Base-by-base conservation (phyloP, 2,113 vertebrate genomes). In the Amblyornis subalaris region DNA sequence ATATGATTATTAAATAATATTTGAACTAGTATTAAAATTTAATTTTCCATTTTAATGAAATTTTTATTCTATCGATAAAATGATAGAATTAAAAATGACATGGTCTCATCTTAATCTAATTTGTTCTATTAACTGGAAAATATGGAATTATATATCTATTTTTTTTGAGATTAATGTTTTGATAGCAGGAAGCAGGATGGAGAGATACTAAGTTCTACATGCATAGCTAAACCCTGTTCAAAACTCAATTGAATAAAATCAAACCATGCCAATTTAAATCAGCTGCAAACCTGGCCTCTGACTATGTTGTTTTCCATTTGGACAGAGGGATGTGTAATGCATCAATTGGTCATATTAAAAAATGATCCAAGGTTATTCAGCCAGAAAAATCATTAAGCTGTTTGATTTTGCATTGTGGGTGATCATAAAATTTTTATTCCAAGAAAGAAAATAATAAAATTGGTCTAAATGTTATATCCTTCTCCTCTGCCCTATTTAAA, bases 311-410 rank as follows among this genome's bases (percentile, higher is more conserved):
- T 91, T 91, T 91, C 40, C 55, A 64, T 70, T 89, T 94, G 89
- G 82, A 91, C 71, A 71, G 47, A 67, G 31, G 47, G 74, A 82
- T 80, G 48, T 93, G 58, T 54, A 89, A 64, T 66, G 55, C 35
- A 88, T 91, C 87, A 88, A 26, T 25, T 1, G 1, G 35, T 82
- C 54, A 50, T 23, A 38, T 47, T 53, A 48, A 92, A 77, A 74
- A 80, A 62, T 8, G 7, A 76, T 70, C 71, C 89, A 79, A 57
- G 38, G 26, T 88, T 91, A 54, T 66, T 90, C 45, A 76, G 71
- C 55, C 89, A 95, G 77, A 72, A 35, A 85, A 95, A 88, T 73
- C 62, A 89, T 51, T 91, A 77, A 60, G 55, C 60, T 88, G 42
- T 65, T 94, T 81, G 47, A 84, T 91, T 93, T 83, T 85, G 40